A percentile compares a stretch with the other conserved stretches of the same genome.
Conservation (phyloP, 2,113 vertebrate genomes). For the Caloenas nicobarica region DNA sequence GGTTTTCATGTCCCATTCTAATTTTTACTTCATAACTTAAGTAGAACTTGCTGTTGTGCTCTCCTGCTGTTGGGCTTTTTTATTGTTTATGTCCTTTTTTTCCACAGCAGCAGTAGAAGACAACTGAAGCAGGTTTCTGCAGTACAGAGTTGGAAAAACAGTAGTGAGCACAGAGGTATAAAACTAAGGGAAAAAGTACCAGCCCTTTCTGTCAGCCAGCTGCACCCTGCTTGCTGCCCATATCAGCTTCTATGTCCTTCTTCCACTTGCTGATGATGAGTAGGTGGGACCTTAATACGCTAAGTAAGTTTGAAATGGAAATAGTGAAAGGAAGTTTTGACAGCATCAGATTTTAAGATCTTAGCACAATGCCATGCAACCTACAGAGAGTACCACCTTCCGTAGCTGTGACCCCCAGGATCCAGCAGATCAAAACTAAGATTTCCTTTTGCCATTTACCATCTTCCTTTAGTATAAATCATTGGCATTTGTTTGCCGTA, state of each 20-base stretch:
- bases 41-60: background rate
- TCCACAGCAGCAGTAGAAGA: background rate
- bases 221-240: background rate
- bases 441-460: background rate
- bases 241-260: background rate
- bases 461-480: background rate
- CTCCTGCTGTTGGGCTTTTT: background rate
- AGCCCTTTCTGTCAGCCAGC: background rate
- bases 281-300: background rate
- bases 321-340: background rate
- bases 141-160: background rate
- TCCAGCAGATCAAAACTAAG: background rate
- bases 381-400: background rate
- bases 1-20: background rate
- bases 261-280: background rate
- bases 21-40: background rate
- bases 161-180: background rate
- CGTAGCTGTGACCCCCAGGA: background rate
- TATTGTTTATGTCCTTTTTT: background rate
- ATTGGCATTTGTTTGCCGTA: background rate
- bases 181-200: background rate
- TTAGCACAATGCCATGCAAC: background rate
- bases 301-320: background rate
- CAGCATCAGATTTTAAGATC: background rate
- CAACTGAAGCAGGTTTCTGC: background rate